Percentiles rank a stretch among this genome's conserved stretches.
These are phyloP conservation scores for Sebastes nivosus DNA, from an alignment of 2,797 vertebrate species.

Conservation along the genomic window DNA sequence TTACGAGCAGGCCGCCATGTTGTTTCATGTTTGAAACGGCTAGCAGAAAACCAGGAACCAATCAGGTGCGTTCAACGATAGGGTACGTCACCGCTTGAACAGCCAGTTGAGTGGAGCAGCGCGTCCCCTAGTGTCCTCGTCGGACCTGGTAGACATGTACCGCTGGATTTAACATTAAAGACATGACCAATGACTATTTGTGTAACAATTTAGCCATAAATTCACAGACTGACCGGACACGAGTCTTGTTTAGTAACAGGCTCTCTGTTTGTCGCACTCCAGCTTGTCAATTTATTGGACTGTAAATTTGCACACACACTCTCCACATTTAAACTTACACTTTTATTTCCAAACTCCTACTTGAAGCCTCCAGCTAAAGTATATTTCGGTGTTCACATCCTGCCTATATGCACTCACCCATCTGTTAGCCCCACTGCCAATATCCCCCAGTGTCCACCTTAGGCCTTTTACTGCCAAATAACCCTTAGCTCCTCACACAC, in stretches of 20 bases:
- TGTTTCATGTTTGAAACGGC: no score
- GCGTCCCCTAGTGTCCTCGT: no score
- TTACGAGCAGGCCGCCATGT: no score
- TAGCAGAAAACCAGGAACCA: no score
- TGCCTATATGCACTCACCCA: background rate
- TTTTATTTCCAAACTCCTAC: background rate
- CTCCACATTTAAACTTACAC: background rate
- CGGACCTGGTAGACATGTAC: no score
- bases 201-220: no score
- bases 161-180: no score
- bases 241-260: background rate
- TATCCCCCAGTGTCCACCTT: constrained; percentile 13
- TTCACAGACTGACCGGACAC: no score
- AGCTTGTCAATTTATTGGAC: background rate
- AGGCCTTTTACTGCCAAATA: constrained; percentile 43
- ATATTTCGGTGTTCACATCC: background rate
- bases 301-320: background rate
- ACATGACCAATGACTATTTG: no score
- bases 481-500: constrained; percentile 26
- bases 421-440: constrained; percentile 11
- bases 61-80: no score
- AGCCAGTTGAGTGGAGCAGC: no score
- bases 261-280: background rate
- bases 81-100: no score
- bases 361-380: background rate